phyloP scores from a whole-genome alignment of 2,888 invertebrate species.

The Apodemia duryi region DNA sequence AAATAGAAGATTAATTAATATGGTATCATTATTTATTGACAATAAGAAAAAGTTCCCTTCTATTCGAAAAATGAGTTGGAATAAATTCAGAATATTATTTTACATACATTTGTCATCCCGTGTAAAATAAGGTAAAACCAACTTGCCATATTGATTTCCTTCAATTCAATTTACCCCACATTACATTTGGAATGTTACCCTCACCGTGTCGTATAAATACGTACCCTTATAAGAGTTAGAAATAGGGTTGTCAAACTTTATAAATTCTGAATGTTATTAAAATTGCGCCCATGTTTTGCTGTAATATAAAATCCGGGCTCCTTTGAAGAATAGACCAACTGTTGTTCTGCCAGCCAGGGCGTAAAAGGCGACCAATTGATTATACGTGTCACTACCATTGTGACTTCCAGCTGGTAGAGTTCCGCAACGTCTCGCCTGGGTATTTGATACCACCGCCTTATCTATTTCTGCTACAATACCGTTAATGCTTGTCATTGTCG shows the following conservation, averaged over 20 bases:
- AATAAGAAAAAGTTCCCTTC: neutral
- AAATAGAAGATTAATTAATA: too few relatives aligned
- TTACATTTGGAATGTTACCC: conserved; percentile 12
- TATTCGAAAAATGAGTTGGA: neutral
- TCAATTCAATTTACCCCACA: conserved; percentile 10
- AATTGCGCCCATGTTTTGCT: too few relatives aligned
- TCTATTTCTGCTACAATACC: too few relatives aligned
- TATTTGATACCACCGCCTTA: too few relatives aligned
- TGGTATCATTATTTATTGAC: neutral
- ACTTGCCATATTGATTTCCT: conserved; percentile 12
- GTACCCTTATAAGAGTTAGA: neutral
- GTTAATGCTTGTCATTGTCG: too few relatives aligned
- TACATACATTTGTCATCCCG: neutral
- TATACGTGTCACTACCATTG: too few relatives aligned
- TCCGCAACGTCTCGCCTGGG: too few relatives aligned
- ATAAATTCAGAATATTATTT: neutral
- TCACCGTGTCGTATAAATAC: conserved; percentile 4
- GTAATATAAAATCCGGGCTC: too few relatives aligned
- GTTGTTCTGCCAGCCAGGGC: too few relatives aligned
- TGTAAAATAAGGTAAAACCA: neutral
- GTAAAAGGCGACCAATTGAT: too few relatives aligned
- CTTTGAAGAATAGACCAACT: too few relatives aligned
- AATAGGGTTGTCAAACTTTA: conserved; percentile 2
- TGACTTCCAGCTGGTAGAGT: too few relatives aligned
- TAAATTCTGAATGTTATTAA: neutral